A percentile compares a stretch with the other conserved stretches of the same genome.
Conservation (phyloP, 2,888 invertebrate species). For the Agelastica alni region DNA sequence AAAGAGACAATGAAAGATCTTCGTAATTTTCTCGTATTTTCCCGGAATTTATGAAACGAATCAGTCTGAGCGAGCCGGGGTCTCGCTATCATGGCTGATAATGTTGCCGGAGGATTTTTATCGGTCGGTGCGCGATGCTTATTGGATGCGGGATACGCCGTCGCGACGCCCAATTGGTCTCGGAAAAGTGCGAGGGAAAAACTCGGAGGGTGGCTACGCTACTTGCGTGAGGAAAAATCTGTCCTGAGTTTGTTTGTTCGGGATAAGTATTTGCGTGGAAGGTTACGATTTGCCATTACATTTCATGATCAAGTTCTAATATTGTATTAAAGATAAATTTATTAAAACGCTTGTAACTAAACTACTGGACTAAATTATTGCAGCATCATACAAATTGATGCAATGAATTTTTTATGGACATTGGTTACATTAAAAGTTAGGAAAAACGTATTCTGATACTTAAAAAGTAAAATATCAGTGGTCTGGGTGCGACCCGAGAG, state of each 20-base stretch:
- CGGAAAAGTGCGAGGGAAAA: constrained; percentile 61
- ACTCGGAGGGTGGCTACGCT: constrained; percentile 22
- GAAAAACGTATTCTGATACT: too few species aligned
- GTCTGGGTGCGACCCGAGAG: too few species aligned
- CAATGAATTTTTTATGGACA: too few species aligned
- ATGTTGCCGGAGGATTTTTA: constrained; percentile 58
- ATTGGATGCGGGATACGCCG: constrained; percentile 57
- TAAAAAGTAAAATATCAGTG: too few species aligned
- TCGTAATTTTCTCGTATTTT: constrained; percentile 41
- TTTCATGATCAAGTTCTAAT: too few species aligned
- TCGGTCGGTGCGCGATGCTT: constrained; percentile 57
- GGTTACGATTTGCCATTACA: too few species aligned
- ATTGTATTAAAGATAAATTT: too few species aligned
- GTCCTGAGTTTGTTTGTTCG: not conserved
- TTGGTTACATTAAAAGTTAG: too few species aligned
- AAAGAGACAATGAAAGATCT: constrained; percentile 10
- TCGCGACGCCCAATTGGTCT: constrained; percentile 57
- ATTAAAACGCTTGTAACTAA: too few species aligned
- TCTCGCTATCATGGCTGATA: constrained; percentile 59
- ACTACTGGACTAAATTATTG: too few species aligned
- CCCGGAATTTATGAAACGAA: constrained; percentile 53
- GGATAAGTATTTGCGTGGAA: too few species aligned
- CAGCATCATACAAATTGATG: too few species aligned
- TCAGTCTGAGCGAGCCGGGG: constrained; percentile 51
- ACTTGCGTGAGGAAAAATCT: not conserved